A percentile compares a stretch with the other conserved stretches of the same genome.
phyloP scores from a whole-genome alignment of 2,888 invertebrate genomes.

The Epinotia brunnichana region DNA sequence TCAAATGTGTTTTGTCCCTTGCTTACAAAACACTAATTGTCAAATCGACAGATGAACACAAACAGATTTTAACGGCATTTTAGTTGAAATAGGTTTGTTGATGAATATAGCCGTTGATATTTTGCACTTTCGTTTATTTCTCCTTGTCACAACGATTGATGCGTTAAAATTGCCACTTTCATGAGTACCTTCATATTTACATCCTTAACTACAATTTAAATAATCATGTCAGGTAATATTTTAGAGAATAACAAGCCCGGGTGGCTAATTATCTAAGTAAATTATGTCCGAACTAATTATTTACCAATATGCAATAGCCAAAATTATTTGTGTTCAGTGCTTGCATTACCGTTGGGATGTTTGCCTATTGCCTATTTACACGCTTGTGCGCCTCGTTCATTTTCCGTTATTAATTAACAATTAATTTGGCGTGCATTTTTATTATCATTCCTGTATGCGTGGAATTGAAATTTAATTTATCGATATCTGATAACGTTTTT shows the following conservation, averaged over 20 bases:
- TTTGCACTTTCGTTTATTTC: too few species aligned
- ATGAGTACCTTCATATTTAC: not conserved
- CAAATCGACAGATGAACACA: too few species aligned
- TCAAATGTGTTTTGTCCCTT: too few species aligned
- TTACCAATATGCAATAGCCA: conserved; percentile 18
- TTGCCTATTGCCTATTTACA: conserved; percentile 16
- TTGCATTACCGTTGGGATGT: conserved; percentile 2
- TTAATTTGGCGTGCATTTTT: not conserved
- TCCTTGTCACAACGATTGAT: not conserved
- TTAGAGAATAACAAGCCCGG: not conserved
- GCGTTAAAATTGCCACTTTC: not conserved
- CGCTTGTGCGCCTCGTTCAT: not conserved
- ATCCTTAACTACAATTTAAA: not conserved
- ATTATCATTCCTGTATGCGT: not conserved
- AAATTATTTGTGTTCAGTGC: conserved; percentile 20
- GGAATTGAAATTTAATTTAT: not conserved
- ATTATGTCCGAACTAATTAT: conserved; percentile 20
- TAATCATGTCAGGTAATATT: not conserved
- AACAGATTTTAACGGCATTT: too few species aligned
- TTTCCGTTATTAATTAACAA: conserved; percentile 5
- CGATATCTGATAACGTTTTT: too few species aligned
- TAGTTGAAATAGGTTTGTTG: too few species aligned
- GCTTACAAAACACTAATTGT: too few species aligned
- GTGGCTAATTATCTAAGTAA: conserved; percentile 15
- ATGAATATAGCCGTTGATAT: too few species aligned